phyloP scores from a whole-genome alignment of 1,140 invertebrate species.

The Pollicipes pollicipes region DNA sequence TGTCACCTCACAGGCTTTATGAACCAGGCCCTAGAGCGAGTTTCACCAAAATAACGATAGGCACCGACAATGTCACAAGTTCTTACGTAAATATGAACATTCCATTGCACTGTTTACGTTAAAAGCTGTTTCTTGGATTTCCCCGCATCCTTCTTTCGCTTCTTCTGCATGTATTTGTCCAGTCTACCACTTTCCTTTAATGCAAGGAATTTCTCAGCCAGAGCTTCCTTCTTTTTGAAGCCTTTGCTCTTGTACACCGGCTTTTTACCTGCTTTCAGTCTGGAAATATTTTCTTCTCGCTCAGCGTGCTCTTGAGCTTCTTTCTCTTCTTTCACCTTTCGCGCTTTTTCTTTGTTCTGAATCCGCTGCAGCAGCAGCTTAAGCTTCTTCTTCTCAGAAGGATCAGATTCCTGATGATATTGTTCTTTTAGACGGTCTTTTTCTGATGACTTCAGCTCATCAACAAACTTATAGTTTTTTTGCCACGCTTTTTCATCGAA shows the following conservation, averaged over 20 bases:
- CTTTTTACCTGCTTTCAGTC: not conserved
- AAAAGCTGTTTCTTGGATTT: not conserved
- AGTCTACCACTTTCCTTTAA: not conserved
- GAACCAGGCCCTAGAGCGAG: too few relatives aligned
- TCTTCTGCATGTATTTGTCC: not conserved
- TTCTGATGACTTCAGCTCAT: not conserved
- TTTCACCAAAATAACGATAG: too few relatives aligned
- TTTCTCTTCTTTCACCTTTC: not conserved
- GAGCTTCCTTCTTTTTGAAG: not conserved
- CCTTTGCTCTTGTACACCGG: not conserved
- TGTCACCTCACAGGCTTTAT: too few relatives aligned
- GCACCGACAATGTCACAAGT: too few relatives aligned
- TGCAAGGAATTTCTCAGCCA: not conserved
- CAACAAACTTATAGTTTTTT: not conserved
- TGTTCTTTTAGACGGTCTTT: not conserved
- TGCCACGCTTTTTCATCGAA: not conserved
- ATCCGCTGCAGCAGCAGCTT: slow-evolving; percentile 5
- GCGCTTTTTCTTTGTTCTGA: not conserved
- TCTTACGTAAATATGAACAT: too few relatives aligned
- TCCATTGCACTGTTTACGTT: too few relatives aligned
- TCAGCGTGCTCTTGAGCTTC: not conserved
- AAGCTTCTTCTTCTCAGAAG: not conserved
- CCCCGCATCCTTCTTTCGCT: not conserved
- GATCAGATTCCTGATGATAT: not conserved
- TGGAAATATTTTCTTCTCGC: not conserved